A percentile compares a stretch with the other conserved stretches of the same genome.
These are phyloP conservation scores for Philaenus spumarius DNA, from an alignment of 1,140 invertebrate genomes.

Conservation along the genomic window DNA sequence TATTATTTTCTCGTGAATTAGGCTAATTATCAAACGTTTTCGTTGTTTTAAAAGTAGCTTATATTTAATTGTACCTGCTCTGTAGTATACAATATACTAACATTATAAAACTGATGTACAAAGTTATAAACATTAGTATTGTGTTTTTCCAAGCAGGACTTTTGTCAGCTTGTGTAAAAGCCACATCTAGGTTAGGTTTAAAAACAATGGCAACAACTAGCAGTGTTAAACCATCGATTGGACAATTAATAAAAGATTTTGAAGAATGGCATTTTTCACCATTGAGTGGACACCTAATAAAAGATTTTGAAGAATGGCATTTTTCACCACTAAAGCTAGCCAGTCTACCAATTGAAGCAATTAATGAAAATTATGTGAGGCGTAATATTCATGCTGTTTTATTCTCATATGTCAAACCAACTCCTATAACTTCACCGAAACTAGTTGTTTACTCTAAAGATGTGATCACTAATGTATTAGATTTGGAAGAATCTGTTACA, in stretches of 20 bases:
- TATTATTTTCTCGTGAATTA: too few relatives aligned
- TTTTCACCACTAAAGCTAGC: constrained; percentile 25
- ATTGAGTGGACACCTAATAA: background rate
- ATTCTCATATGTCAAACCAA: constrained; percentile 50
- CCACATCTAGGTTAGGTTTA: background rate
- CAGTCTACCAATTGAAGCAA: constrained; percentile 46
- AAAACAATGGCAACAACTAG: background rate
- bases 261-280: constrained; percentile 27
- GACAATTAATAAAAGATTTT: constrained; percentile 16
- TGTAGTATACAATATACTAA: too few relatives aligned
- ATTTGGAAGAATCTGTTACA: constrained; percentile 42
- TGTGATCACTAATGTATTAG: constrained; percentile 46
- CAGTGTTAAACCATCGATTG: background rate
- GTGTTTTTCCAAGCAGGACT: background rate
- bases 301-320: constrained; percentile 25
- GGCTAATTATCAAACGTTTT: too few relatives aligned
- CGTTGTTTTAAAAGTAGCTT: too few relatives aligned
- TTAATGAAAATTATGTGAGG: constrained; percentile 46
- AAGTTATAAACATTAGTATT: background rate
- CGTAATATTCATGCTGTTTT: constrained; percentile 47
- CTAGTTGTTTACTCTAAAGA: constrained; percentile 47
- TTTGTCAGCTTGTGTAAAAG: background rate
- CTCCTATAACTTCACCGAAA: constrained; percentile 42
- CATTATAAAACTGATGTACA: background rate
- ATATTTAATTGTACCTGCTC: too few relatives aligned